Conservation (phyloP, 2,888 invertebrate genomes). For the Epinotia nisella region DNA sequence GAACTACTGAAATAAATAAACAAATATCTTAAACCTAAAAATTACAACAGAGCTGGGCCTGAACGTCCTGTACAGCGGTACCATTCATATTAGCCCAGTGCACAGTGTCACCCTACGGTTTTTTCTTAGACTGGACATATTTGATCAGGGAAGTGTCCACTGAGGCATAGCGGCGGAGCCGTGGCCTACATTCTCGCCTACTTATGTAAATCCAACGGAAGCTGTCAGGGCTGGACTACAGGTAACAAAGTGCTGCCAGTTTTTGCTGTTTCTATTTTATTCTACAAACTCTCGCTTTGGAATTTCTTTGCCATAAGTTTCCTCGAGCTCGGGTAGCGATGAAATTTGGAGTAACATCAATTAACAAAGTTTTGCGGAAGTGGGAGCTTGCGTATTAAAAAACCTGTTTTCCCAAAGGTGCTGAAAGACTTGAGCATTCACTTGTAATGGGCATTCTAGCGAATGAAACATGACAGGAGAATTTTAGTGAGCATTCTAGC, state of each 20-base stretch:
- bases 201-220: constrained; percentile 64
- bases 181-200: constrained; percentile 62
- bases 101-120: not conserved
- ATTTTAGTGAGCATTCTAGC: too few relatives aligned
- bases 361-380: not conserved
- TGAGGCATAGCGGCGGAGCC: constrained; percentile 48
- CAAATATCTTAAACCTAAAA: not conserved
- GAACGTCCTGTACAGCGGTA: not conserved
- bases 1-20: too few relatives aligned
- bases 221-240: constrained; percentile 53
- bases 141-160: constrained; percentile 37
- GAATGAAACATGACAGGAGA: too few relatives aligned
- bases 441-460: too few relatives aligned
- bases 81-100: not conserved
- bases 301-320: not conserved
- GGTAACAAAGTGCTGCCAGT: constrained; percentile 35
- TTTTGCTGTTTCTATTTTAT: constrained; percentile 36
- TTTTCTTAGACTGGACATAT: constrained; percentile 20
- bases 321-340: not conserved
- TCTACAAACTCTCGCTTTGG: constrained; percentile 1
- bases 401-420: not conserved
- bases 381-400: not conserved
- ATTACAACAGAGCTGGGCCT: not conserved
- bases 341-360: not conserved
- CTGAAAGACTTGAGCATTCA: too few relatives aligned